Conservation (phyloP, 2,113 vertebrate species). For the Ifrita kowaldi region DNA sequence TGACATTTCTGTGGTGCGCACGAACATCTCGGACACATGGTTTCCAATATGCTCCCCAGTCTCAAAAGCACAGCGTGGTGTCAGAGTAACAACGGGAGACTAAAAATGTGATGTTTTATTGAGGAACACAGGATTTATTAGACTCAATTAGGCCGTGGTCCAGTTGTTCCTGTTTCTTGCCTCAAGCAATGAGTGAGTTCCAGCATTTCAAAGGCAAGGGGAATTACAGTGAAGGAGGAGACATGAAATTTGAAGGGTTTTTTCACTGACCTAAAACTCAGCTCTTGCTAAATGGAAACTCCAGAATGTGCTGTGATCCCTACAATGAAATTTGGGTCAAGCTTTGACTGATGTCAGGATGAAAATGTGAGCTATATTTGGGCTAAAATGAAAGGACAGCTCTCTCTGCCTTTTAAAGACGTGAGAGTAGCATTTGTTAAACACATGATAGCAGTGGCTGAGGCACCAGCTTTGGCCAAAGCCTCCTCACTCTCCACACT, state of each 20-base stretch:
- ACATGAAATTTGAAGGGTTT: background rate
- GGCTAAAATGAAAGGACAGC: background rate
- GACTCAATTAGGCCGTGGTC: background rate
- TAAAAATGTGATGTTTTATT: constrained; percentile 18
- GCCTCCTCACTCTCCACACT: background rate
- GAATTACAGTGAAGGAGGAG: background rate
- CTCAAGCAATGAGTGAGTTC: background rate
- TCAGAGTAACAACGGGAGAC: background rate
- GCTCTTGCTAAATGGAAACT: background rate
- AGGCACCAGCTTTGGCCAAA: background rate
- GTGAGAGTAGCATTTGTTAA: background rate
- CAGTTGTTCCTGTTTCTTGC: constrained; percentile 6
- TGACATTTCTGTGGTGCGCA: background rate
- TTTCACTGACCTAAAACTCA: background rate
- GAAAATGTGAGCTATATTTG: background rate
- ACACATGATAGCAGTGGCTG: background rate
- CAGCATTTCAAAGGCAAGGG: constrained; percentile 4
- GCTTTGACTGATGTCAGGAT: background rate
- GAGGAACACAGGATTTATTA: constrained; percentile 42
- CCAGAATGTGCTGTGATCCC: background rate
- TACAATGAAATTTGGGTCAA: background rate
- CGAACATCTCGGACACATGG: background rate
- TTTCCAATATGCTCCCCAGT: background rate
- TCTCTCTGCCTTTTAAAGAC: background rate
- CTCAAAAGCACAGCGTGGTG: background rate